These are phyloP conservation scores for Axea sp. DNA, from an alignment of 2,888 invertebrate species.

Conservation along the genomic window DNA sequence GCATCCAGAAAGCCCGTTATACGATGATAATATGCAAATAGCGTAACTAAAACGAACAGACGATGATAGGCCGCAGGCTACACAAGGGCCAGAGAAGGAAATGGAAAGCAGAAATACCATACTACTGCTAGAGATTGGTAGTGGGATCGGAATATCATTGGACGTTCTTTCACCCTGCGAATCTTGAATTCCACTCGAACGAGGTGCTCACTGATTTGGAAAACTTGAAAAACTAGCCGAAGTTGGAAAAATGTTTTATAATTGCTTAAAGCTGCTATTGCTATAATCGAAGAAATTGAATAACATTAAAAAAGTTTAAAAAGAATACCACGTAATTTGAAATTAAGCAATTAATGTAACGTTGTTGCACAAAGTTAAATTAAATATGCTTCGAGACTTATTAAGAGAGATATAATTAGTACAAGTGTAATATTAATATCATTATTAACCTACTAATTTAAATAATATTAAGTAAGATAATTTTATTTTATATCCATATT, in stretches of 20 bases:
- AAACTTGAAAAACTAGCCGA: slow-evolving; percentile 38
- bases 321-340: no score
- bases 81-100: slow-evolving; percentile 39
- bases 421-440: no score
- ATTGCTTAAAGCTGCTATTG: slow-evolving; percentile 35
- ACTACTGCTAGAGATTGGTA: slow-evolving; percentile 25
- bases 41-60: slow-evolving; percentile 69
- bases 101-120: slow-evolving; percentile 44
- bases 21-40: slow-evolving; percentile 75
- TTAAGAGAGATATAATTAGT: no score
- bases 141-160: slow-evolving; percentile 46
- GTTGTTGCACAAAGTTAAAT: no score
- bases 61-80: slow-evolving; percentile 65
- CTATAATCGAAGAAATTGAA: no score
- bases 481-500: no score
- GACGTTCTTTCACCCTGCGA: slow-evolving; percentile 23
- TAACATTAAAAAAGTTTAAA: no score
- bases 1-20: slow-evolving; percentile 72
- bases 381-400: no score
- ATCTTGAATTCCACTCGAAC: slow-evolving; percentile 34
- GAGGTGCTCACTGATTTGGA: slow-evolving; percentile 39
- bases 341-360: no score
- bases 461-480: no score
- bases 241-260: slow-evolving; percentile 40
- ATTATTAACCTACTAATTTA: no score